Evolutionary conservation across 2,797 vertebrate genomes (phyloP).

Genomic region (Oreonectes daqikongensis): DNA sequence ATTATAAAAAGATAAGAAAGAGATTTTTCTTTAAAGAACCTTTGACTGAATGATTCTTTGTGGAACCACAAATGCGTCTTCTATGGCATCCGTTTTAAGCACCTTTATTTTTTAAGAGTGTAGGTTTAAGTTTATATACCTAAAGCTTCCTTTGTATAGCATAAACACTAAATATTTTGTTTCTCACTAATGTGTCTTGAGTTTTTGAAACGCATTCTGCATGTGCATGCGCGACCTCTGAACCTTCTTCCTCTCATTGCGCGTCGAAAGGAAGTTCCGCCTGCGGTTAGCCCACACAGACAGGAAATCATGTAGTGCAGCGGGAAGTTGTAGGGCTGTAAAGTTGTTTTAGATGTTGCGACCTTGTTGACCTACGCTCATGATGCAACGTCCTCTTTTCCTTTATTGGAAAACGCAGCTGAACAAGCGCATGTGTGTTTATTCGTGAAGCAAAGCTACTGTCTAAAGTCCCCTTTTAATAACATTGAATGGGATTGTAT

Average conservation of each 20-base stretch:
- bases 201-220: slow-evolving; percentile 10
- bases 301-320: slow-evolving; percentile 55
- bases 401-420: slow-evolving; percentile 38
- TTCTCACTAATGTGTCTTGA: not conserved
- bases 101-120: no score
- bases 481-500: slow-evolving; percentile 14
- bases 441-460: slow-evolving; percentile 13
- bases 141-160: slow-evolving; percentile 9
- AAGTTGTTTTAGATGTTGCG: slow-evolving; percentile 46
- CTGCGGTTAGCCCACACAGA: slow-evolving; percentile 35
- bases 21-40: no score
- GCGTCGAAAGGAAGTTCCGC: slow-evolving; percentile 37
- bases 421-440: slow-evolving; percentile 27
- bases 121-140: slow-evolving; percentile 20
- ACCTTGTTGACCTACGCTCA: slow-evolving; percentile 39
- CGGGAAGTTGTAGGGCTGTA: slow-evolving; percentile 60
- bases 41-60: no score
- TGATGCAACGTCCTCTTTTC: slow-evolving; percentile 36
- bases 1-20: no score
- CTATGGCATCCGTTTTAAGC: no score
- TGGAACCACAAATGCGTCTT: no score
- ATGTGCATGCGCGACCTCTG: slow-evolving; percentile 38
- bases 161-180: no score
- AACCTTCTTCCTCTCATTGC: slow-evolving; percentile 57
- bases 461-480: slow-evolving; percentile 9